These are phyloP conservation scores for Rhodeus uyekii DNA, from an alignment of 2,797 vertebrate genomes.

Conservation along the genomic window DNA sequence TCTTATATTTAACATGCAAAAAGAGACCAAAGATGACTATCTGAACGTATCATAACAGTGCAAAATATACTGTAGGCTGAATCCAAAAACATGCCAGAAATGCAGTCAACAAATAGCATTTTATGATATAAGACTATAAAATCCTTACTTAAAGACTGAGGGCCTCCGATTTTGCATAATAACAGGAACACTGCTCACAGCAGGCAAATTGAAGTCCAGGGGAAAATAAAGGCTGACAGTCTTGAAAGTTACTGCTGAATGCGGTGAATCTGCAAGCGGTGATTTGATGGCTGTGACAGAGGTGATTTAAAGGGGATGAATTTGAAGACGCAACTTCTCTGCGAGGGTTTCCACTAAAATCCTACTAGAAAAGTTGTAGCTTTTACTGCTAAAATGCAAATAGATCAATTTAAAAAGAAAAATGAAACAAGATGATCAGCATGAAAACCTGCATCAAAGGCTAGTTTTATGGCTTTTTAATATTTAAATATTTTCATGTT, in stretches of 20 bases:
- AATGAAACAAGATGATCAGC: not conserved
- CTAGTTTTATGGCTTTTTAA: not conserved
- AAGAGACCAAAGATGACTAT: not conserved
- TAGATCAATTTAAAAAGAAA: not conserved
- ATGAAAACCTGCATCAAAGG: not conserved
- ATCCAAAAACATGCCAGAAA: not conserved
- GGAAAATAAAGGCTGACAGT: conserved; percentile 5
- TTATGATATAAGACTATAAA: not conserved
- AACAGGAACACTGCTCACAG: conserved; percentile 17
- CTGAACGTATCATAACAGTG: not conserved
- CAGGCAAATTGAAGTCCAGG: not conserved
- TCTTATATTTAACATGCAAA: not conserved
- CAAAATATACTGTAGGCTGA: not conserved
- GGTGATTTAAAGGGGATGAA: not conserved
- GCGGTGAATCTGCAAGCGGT: not conserved
- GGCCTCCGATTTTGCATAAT: not conserved
- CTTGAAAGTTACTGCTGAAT: conserved; percentile 4
- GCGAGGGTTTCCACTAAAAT: not conserved
- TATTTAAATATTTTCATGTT: too few species aligned
- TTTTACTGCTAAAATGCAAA: not conserved
- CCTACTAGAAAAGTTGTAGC: not conserved
- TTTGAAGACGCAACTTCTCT: not conserved
- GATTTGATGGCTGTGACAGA: not conserved
- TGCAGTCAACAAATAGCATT: not conserved
- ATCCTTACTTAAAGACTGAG: not conserved